Evolutionary conservation across 1,140 invertebrate genomes (phyloP).

Genomic region (Eriosoma lanigerum): DNA sequence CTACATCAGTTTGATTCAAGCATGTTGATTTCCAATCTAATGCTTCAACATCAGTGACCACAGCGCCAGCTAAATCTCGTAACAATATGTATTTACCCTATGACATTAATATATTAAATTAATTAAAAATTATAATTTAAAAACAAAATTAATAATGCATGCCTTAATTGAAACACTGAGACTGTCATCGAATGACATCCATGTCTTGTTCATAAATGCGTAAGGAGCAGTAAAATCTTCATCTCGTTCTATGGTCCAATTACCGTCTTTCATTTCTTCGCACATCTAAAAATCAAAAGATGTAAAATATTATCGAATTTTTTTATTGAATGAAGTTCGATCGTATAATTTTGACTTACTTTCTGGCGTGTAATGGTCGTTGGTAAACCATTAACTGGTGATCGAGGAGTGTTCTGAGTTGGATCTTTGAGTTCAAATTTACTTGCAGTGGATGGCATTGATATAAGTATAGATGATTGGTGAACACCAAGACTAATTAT

Average conservation of each 20-base stretch:
- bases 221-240: slow-evolving; percentile 78
- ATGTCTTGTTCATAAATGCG: slow-evolving; percentile 70
- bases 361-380: slow-evolving; percentile 65
- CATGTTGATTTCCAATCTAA: slow-evolving; percentile 57
- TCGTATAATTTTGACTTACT: slow-evolving; percentile 57
- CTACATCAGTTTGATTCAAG: slow-evolving; percentile 32
- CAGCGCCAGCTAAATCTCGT: slow-evolving; percentile 64
- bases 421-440: slow-evolving; percentile 68
- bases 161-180: slow-evolving; percentile 75
- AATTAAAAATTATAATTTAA: too few relatives aligned
- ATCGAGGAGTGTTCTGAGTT: slow-evolving; percentile 69
- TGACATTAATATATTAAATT: slow-evolving; percentile 4
- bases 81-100: slow-evolving; percentile 66
- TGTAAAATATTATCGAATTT: neutral
- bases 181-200: slow-evolving; percentile 78
- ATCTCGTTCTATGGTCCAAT: slow-evolving; percentile 76
- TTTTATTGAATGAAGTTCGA: neutral
- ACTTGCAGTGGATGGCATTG: slow-evolving; percentile 69
- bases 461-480: slow-evolving; percentile 69
- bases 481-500: slow-evolving; percentile 71
- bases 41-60: slow-evolving; percentile 58
- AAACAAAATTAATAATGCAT: slow-evolving; percentile 29
- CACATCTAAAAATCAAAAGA: slow-evolving; percentile 62
- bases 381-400: slow-evolving; percentile 64
- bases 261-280: slow-evolving; percentile 63